Conservation (phyloP, 53 echinoderm and acorn worm genomes). For the Echinometra lucunter region DNA sequence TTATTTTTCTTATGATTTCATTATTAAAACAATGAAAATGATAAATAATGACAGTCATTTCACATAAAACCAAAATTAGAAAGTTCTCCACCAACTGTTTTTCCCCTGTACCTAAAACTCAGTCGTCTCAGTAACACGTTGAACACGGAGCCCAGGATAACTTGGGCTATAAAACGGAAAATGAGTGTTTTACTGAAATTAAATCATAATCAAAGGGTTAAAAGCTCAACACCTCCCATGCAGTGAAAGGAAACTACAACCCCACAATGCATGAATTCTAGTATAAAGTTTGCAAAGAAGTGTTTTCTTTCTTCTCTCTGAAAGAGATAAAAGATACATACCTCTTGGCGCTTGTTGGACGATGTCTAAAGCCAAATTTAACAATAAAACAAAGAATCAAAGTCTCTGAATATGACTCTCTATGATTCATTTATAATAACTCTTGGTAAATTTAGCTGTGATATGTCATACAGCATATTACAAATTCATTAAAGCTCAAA, state of each 20-base stretch:
- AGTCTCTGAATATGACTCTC: neutral
- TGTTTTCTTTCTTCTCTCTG: neutral
- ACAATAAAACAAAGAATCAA: neutral
- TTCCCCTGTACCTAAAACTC: neutral
- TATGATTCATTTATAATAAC: neutral
- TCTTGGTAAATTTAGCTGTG: neutral
- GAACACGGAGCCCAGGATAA: no score
- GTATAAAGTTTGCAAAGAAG: neutral
- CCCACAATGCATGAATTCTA: neutral
- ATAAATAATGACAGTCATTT: no score
- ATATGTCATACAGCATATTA: neutral
- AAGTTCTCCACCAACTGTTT: neutral
- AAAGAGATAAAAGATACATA: neutral
- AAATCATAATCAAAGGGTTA: no score
- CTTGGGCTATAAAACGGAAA: no score
- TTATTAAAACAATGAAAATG: no score
- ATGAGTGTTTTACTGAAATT: no score
- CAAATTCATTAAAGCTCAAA: no score
- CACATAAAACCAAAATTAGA: neutral
- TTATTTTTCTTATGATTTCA: no score
- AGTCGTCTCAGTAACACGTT: no score
- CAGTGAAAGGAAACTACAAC: neutral
- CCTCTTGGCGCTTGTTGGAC: neutral
- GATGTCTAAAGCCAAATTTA: constrained; percentile 1
- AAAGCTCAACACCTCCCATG: neutral